Evolutionary conservation across 2,888 invertebrate genomes (phyloP).

Genomic region (Apoderus coryli): DNA sequence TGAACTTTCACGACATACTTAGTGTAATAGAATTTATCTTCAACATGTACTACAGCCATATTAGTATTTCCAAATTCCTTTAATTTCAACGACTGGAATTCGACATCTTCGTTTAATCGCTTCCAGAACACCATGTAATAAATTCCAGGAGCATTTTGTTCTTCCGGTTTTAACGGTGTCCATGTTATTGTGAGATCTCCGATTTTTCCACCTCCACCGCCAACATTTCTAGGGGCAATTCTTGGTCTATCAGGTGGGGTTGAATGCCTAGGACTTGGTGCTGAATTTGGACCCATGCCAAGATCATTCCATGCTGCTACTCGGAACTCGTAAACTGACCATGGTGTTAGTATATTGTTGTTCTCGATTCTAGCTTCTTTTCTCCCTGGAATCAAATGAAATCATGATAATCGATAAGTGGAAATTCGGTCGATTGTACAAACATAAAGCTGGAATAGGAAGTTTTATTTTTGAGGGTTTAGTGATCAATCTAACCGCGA

Average conservation of each 20-base stretch:
- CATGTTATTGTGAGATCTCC: constrained; percentile 88
- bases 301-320: constrained; percentile 76
- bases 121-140: constrained; percentile 87
- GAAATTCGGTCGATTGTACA: too few species aligned
- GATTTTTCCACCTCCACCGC: constrained; percentile 87
- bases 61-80: constrained; percentile 63
- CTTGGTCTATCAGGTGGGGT: constrained; percentile 70
- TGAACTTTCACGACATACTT: constrained; percentile 78
- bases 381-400: too few species aligned
- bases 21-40: constrained; percentile 61
- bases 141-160: constrained; percentile 81
- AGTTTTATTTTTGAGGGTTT: too few species aligned
- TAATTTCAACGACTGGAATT: constrained; percentile 59
- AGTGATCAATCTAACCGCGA: too few species aligned
- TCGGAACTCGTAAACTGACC: constrained; percentile 81
- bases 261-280: constrained; percentile 74
- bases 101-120: constrained; percentile 51
- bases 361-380: constrained; percentile 59
- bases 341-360: constrained; percentile 66
- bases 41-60: constrained; percentile 63
- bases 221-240: constrained; percentile 61
- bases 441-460: too few species aligned
- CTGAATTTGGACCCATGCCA: constrained; percentile 68
- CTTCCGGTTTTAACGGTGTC: constrained; percentile 58
- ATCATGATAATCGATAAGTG: too few species aligned